These are phyloP conservation scores for Stylophora pistillata DNA, from an alignment of 64 coral and sea anemone genomes.

Conservation along the genomic window DNA sequence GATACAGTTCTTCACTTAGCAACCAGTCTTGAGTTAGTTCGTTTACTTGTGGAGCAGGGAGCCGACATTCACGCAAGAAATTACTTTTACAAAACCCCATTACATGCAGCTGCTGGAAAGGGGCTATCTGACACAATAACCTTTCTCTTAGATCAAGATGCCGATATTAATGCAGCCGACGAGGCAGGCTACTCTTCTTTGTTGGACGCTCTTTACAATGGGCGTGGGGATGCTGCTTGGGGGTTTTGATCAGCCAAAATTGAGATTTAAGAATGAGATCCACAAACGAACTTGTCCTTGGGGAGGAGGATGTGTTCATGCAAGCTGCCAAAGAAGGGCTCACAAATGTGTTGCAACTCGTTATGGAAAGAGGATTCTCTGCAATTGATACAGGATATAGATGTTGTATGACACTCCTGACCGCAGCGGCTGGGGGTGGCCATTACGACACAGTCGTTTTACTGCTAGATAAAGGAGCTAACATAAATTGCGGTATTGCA, in stretches of 20 bases:
- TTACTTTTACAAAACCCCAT: background rate
- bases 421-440: background rate
- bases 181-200: background rate
- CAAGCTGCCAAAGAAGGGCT: background rate
- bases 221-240: background rate
- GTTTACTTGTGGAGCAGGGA: slow-evolving; percentile 1
- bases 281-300: background rate
- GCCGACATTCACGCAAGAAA: slow-evolving; percentile 1
- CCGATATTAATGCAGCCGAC: background rate
- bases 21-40: background rate
- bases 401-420: background rate
- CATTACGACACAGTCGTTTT: background rate
- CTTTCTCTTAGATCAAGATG: background rate
- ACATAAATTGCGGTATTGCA: background rate
- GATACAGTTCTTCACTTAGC: slow-evolving; percentile 1
- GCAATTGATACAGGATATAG: background rate
- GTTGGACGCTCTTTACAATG: background rate
- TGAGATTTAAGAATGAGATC: background rate
- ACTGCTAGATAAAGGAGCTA: slow-evolving; percentile 9
- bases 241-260: background rate
- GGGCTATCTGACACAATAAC: background rate
- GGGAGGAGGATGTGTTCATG: background rate
- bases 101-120: background rate
- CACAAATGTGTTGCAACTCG: background rate
- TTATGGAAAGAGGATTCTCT: background rate